Base-by-base conservation (phyloP, 2,113 vertebrate species). In the Dasypus novemcinctus region DNA sequence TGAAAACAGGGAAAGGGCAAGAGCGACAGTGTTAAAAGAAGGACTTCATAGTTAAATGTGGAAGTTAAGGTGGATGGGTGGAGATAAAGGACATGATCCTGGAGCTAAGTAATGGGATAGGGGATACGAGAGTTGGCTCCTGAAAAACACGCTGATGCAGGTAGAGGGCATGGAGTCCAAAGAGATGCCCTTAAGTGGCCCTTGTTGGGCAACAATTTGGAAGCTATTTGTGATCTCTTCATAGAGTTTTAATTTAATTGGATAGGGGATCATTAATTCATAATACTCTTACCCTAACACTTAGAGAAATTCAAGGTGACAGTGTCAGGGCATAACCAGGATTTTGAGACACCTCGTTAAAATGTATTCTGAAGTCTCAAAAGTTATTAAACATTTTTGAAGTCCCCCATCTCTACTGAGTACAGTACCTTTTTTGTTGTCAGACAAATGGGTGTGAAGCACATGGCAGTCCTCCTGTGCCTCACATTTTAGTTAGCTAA, bases 401-500 rank as follows among this genome's bases (percentile, higher is more conserved):
- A 95, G 61, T 63, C 17, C 63, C 57, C 69, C 80, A 72, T 81
- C 96, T 91, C 95, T 94, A 38, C 9, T 59, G 94, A 87, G 93
- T 72, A 92, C 36, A 59, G 66, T 36, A 68, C 95, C 95, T 82
- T 96, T 96, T 97, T 96, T 97, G 63, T 98, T 97, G 89, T 94
- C 83, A 96, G 64, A 46, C 81, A 38, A 96, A 87, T 43, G 91
- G 72, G 74, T 96, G 57, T 72, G 97, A 97, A 98, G 95, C 75
- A 72, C 80, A 52, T 13, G 87, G 89, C 74, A 79, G 21, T 95
- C 75, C 23, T 95, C 61, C 81, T 94, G 68, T 93, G 98, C 97
- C 90, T 96, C 95, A 89, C 89, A 93, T 97, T 97, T 76, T 72
- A 83, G 95, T 97, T 96, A 98, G 91, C 82, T 96, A 97, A 98